Evolutionary conservation across 2,888 invertebrate genomes (phyloP).

Genomic region (Hydrotaea diabolus): DNA sequence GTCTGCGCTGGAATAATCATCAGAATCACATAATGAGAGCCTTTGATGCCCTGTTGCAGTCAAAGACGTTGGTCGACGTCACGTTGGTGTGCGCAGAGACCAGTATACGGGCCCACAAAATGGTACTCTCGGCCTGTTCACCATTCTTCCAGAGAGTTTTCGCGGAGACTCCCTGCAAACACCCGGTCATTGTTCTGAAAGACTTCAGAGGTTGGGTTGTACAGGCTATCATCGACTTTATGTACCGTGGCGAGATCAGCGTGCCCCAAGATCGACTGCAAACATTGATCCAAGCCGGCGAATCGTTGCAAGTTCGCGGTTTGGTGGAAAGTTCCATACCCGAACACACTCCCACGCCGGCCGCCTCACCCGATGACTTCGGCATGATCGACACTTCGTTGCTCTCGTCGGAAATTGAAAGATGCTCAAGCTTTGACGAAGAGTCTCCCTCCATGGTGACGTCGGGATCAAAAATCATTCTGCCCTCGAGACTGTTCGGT

Average conservation of each 20-base stretch:
- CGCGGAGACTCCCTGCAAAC: conserved; percentile 95
- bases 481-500: conserved; percentile 79
- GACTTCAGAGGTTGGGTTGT: conserved; percentile 95
- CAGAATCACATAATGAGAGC: conserved; percentile 92
- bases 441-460: conserved; percentile 81
- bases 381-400: conserved; percentile 76
- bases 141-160: conserved; percentile 94
- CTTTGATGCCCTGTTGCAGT: conserved; percentile 93
- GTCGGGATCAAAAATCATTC: conserved; percentile 76
- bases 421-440: conserved; percentile 81
- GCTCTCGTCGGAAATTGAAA: conserved; percentile 76
- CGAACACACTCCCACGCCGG: conserved; percentile 80
- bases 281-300: conserved; percentile 92
- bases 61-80: conserved; percentile 93
- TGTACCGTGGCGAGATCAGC: conserved; percentile 96
- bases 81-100: conserved; percentile 94
- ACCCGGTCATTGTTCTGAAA: conserved; percentile 94
- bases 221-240: conserved; percentile 94
- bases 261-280: conserved; percentile 92
- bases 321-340: conserved; percentile 85
- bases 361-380: conserved; percentile 80
- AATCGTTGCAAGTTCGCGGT: conserved; percentile 91
- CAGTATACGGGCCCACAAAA: conserved; percentile 93
- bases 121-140: conserved; percentile 93
- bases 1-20: conserved; percentile 96